Evolutionary conservation across 92 coral and sea anemone species (phyloP), one percentile per base, ranked within the genome.

Genomic region (Parazoanthus darwini): DNA sequence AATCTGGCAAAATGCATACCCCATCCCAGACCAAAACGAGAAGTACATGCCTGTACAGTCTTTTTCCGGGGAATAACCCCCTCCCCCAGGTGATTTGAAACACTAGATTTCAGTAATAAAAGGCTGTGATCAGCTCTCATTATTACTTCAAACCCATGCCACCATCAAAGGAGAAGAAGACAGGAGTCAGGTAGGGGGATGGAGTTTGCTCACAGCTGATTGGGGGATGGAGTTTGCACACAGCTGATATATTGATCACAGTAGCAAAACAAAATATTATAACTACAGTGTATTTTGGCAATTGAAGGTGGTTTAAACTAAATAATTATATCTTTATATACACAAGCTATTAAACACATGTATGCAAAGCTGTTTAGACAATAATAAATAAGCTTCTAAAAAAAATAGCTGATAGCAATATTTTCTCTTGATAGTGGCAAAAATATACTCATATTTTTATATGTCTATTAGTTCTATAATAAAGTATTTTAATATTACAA

Each of bases 391-490:
- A 44, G 82, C 65, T 79, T 79, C 39, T 46, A 66, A 79, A 79
- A 75, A 71, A 79, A 79, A 79, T 79, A 79, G 65, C 66, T 46
- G 39, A 79, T 79, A 44, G 63, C 43, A 44, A 79, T 79, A 79
- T 22, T 79, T 79, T 79, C 82, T 79, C 82, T 79, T 9, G n/a
- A 50, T 79, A 79, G 22, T 79, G 82, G 82, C 65, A 79, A 79
- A 75, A 75, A 75, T 75, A 75, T 75, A 75, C 43, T 63, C 70
- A 20, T 10, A 36, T 13, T 39, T 16, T 36, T 35, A 73, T 73
- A 33, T 33, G 36, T 73, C 77, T 73, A 73, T 36, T 15, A 73
- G 14, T 39, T 73, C 44, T 39, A 73, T 4, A 39, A 73, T 73
- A 73, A 73, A 73, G 39, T 73, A 73, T 73, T 73, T 2, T 71